Percentiles rank a stretch among this genome's conserved stretches.
Conservation (phyloP, 2,797 vertebrate genomes). For the Enteromius treurensis region DNA sequence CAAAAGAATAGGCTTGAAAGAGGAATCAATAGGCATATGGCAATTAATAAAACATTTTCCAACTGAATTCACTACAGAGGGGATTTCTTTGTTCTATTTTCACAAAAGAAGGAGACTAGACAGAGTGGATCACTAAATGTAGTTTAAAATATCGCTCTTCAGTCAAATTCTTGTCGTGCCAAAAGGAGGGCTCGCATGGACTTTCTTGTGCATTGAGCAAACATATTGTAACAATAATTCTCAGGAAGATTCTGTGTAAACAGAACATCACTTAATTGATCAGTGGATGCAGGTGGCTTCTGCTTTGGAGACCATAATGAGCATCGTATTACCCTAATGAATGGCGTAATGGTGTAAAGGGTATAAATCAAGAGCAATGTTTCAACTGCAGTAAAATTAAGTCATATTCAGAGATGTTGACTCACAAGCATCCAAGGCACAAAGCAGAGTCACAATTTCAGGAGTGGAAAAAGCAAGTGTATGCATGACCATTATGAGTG, state of each 20-base stretch:
- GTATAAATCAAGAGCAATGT: not conserved
- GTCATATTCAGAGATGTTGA: not conserved
- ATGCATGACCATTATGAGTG: not conserved
- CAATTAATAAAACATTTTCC: conserved; percentile 93
- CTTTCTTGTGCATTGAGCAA: conserved; percentile 35
- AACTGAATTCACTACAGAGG: conserved; percentile 89
- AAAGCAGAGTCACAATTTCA: conserved; percentile 4
- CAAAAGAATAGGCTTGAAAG: conserved; percentile 91
- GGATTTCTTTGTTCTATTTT: conserved; percentile 74
- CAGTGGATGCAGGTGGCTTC: not conserved
- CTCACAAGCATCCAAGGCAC: not conserved
- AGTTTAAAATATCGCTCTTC: conserved; percentile 56
- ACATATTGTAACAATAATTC: conserved; percentile 24
- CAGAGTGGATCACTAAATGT: conserved; percentile 50
- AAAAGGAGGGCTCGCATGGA: conserved; percentile 37
- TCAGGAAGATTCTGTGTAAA: conserved; percentile 2
- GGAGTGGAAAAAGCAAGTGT: too few species aligned
- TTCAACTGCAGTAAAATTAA: not conserved
- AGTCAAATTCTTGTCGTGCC: conserved; percentile 49
- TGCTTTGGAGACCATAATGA: conserved; percentile 4
- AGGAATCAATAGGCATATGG: conserved; percentile 93
- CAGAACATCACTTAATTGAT: not conserved
- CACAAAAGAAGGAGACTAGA: conserved; percentile 55
- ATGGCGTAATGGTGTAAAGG: not conserved
- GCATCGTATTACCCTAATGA: not conserved